Evolutionary conservation across 2,888 invertebrate genomes (phyloP), one percentile per base, ranked within the genome.

Genomic region (Idaea aversata): DNA sequence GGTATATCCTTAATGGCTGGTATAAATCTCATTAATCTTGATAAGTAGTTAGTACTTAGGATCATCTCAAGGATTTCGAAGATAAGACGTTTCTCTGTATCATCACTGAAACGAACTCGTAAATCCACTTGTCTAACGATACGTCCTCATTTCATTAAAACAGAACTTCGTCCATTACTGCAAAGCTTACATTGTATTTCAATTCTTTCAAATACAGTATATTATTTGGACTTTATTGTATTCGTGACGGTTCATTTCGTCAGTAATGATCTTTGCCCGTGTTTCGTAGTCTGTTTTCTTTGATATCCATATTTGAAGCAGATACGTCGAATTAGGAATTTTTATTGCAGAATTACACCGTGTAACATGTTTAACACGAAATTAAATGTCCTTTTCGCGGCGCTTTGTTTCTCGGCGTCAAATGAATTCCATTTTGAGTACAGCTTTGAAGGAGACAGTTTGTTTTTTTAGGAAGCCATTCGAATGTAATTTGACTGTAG

Each of bases 21-120:
- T 65, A 59, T 59, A 63, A 60, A 79, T 80, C 79, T 77, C 79
- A 79, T 83, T 87, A 88, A 89, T 88, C 89, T 86, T 83, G 88
- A 89, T 90, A 88, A 88, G 83, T 75, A 78, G 79, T 80, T 82
- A 70, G 79, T 82, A 83, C 81, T 79, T 75, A 75, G 77, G 81
- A 80, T 86, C 83, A 84, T 85, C 83, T 81, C 87, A 89, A 90
- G 90, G 90, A 73, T 81, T 77, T 69, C 61, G 72, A 74, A 75
- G 91, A 91, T 91, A 90, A 91, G 83, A 80, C 72, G 75, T 70
- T 75, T 78, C 74, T 77, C 77, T 68, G 72, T 72, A 72, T 73
- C 71, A 65, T 70, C 65, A 76, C 63, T 63, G 71, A 67, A 74
- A 72, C 67, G 69, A 69, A 63, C 59, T 66, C 61, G 57, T 59